Evolutionary conservation across 2,797 vertebrate species (phyloP).

Genomic region (Ctenopoma kingsleyae): DNA sequence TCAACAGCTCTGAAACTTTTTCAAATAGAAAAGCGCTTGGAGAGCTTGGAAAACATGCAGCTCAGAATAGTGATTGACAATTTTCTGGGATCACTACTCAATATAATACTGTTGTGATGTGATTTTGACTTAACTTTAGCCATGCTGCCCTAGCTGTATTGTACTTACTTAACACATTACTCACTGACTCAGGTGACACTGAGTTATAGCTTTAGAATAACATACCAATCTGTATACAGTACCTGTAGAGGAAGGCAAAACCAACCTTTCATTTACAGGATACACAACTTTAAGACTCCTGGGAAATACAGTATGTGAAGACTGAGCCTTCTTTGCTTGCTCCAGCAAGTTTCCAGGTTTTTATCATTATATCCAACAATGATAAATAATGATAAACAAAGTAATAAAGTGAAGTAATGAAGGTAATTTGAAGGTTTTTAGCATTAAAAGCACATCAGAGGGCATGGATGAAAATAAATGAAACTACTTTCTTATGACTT

Average conservation of each 20-base stretch:
- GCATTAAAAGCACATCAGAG: neutral
- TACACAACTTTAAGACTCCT: too few relatives aligned
- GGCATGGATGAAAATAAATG: neutral
- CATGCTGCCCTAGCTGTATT: neutral
- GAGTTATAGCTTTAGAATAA: neutral
- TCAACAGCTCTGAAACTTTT: slow-evolving; percentile 35
- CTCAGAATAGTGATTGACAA: slow-evolving; percentile 38
- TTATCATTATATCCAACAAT: too few relatives aligned
- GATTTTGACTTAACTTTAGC: slow-evolving; percentile 1
- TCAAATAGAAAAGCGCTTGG: slow-evolving; percentile 13
- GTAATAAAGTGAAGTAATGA: too few relatives aligned
- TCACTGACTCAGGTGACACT: neutral
- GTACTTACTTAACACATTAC: neutral
- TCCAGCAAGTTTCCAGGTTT: too few relatives aligned
- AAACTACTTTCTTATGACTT: slow-evolving; percentile 1
- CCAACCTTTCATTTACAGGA: neutral
- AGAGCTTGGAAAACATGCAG: slow-evolving; percentile 1
- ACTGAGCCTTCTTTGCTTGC: too few relatives aligned
- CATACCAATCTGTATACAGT: too few relatives aligned
- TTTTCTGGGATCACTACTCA: neutral
- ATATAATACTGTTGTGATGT: slow-evolving; percentile 19
- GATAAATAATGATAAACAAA: too few relatives aligned
- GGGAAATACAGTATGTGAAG: too few relatives aligned
- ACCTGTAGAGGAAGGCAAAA: neutral
- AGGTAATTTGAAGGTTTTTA: neutral